Percentiles rank a stretch among this genome's conserved stretches.
These are phyloP conservation scores for Lipotes vexillifer DNA, from an alignment of 2,113 vertebrate genomes.

Conservation along the genomic window DNA sequence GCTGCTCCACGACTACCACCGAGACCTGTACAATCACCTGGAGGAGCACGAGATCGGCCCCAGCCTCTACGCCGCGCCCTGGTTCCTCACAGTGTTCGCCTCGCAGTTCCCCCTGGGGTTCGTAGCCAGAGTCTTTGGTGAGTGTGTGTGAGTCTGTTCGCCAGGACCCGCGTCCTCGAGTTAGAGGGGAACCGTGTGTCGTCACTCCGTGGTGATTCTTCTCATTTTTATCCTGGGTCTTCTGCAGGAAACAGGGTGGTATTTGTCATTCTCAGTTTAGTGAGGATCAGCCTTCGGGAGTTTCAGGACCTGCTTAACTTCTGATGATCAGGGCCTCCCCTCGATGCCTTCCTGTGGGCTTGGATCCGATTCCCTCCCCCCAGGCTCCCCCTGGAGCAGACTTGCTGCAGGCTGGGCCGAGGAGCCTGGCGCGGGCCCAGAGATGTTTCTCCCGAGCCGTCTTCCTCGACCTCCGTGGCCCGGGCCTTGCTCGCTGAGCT, in stretches of 20 bases:
- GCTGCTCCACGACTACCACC: conserved; percentile 87
- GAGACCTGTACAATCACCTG: conserved; percentile 85
- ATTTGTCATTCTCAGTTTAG: too few relatives aligned
- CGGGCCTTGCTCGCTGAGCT: not conserved
- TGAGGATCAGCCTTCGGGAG: not conserved
- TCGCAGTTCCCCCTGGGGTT: conserved; percentile 88
- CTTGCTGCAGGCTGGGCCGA: accelerated
- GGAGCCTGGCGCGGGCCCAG: accelerated
- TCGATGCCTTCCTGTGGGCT: not conserved
- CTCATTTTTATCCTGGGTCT: not conserved
- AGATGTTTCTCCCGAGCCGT: accelerated
- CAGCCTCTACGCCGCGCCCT: conserved; percentile 87
- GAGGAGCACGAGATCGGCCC: conserved; percentile 87
- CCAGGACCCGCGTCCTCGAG: not conserved
- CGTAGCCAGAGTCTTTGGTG: conserved; percentile 88
- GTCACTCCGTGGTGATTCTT: accelerated
- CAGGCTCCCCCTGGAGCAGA: not conserved
- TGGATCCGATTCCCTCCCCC: not conserved
- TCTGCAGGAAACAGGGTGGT: not conserved
- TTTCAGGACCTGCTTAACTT: not conserved
- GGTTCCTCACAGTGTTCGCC: conserved; percentile 88
- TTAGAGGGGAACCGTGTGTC: accelerated
- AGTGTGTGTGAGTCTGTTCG: conserved; percentile 20
- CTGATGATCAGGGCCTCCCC: not conserved
- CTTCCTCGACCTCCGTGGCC: not conserved